Base-by-base conservation (phyloP, 2,888 invertebrate genomes). In the Cartodere bifasciata region DNA sequence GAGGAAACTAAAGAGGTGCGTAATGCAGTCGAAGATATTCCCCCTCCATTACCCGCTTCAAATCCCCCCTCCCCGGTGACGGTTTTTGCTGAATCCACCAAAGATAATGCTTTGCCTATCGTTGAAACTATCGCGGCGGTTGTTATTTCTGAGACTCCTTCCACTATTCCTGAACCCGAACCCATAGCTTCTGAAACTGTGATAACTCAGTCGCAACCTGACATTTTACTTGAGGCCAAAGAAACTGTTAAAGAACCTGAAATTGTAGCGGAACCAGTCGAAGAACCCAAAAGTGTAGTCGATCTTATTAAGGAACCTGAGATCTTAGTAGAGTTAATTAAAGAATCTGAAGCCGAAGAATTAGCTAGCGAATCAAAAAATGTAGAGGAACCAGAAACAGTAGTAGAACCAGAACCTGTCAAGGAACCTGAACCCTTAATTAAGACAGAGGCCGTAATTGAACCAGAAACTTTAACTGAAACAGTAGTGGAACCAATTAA, bases 21-120 rank as follows among this genome's bases (percentile, higher is more conserved):
- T 70, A 68, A 62, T 64, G n/a, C n/a, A n/a, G n/a, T n/a, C n/a
- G 72, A 72, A 58, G 64, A 70, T 60, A 58, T 67, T 56, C 78
- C 78, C 60, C 79, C 77, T 55, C 76, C 79, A 48, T 70, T 79
- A 55, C 79, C 79, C 46, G 69, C 73, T 55, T 75, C 73, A 55
- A 76, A 76, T 54, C 79, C 79, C 56, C 79, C 79, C 47, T 76
- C 75, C 52, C 75, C 76, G 62, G 75, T 78, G 64, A 75, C 72
- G 58, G 75, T 75, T 49, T 78, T 79, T 61, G 78, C 77, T 58
- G 72, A 71, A 54, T 69, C 70, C 54, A 72, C 72, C 41, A 73
- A 73, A 69, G 72, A 72, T 55, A 58, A 57, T 28, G 44, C 47
- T 37, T 38, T 50, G 35, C 46, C 67, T 62, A 47, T 64, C 25